Evolutionary conservation across 2,888 invertebrate species (phyloP).

Genomic region (Anodontia alba): DNA sequence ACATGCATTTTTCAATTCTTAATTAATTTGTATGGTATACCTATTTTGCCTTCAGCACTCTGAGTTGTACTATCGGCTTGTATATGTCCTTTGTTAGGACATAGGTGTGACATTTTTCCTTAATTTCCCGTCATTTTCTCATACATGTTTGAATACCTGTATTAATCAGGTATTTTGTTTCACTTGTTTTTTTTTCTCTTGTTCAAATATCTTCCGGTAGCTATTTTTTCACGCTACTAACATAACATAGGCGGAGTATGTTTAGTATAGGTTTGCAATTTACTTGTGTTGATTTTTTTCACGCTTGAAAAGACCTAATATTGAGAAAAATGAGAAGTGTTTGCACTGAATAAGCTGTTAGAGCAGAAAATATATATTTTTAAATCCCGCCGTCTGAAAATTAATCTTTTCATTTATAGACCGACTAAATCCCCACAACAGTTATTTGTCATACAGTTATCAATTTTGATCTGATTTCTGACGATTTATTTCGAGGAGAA

Average conservation of each 20-base stretch:
- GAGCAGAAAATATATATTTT: neutral
- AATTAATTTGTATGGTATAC: no score
- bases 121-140: neutral
- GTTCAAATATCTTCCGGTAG: neutral
- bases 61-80: no score
- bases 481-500: neutral
- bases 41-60: no score
- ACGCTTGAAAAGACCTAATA: neutral
- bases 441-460: constrained; percentile 5
- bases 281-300: neutral
- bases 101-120: neutral
- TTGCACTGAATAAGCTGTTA: neutral
- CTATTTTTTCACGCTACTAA: neutral
- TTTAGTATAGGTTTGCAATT: neutral
- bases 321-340: neutral
- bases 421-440: constrained; percentile 9
- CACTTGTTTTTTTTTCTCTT: neutral
- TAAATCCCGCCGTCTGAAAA: neutral
- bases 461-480: neutral
- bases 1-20: no score
- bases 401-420: constrained; percentile 5
- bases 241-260: neutral
- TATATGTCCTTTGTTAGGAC: neutral
- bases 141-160: neutral
- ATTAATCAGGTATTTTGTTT: neutral